Evolutionary conservation across 2,797 vertebrate species (phyloP).

Genomic region (Sardinella longiceps): DNA sequence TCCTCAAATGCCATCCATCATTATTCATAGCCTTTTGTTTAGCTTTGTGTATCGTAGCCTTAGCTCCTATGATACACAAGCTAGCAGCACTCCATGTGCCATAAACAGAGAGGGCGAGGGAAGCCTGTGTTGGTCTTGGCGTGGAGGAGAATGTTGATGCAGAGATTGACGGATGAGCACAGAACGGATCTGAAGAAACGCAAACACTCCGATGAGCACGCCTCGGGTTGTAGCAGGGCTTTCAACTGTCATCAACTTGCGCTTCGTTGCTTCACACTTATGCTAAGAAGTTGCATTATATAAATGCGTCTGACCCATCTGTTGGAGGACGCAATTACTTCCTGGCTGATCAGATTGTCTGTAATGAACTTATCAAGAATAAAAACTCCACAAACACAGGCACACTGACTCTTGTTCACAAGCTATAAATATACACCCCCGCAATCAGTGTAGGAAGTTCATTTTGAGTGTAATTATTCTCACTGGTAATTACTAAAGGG

Average conservation of each 20-base stretch:
- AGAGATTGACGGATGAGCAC: background rate
- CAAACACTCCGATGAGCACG: background rate
- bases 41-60: no score
- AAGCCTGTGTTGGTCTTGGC: background rate
- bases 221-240: background rate
- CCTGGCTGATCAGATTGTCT: background rate
- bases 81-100: background rate
- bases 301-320: background rate
- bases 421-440: background rate
- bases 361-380: background rate
- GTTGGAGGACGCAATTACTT: background rate
- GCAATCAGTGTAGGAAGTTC: conserved; percentile 17
- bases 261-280: background rate
- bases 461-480: conserved; percentile 5
- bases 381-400: background rate
- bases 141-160: background rate
- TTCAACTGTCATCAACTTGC: background rate
- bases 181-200: background rate
- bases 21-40: background rate
- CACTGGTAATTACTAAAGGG: background rate
- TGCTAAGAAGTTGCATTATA: background rate
- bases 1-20: background rate
- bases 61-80: background rate
- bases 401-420: background rate
- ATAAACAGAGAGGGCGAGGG: background rate